Conservation (phyloP, 2,888 invertebrate genomes). For the Agrotis puta region DNA sequence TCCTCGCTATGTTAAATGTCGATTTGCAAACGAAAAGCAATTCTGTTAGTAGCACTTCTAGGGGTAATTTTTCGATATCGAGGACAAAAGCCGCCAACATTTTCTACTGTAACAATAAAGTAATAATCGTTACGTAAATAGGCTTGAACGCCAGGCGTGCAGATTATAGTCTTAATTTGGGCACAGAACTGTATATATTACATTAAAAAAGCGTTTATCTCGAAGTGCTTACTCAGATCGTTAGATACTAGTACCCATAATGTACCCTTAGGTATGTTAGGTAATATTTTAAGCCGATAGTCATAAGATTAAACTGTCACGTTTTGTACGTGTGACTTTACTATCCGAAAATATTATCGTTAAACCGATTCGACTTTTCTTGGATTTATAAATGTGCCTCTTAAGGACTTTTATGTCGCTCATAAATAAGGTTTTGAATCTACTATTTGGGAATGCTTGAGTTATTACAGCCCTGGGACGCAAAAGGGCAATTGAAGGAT, state of each 20-base stretch:
- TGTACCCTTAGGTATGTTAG: neutral
- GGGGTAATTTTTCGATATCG: neutral
- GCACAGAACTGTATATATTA: neutral
- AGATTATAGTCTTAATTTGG: neutral
- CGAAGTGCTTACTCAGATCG: neutral
- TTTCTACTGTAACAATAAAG: neutral
- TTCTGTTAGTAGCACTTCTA: too few species aligned
- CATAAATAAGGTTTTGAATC: too few species aligned
- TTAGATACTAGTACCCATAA: neutral
- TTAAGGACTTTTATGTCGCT: too few species aligned
- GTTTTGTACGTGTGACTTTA: slow-evolving; percentile 2
- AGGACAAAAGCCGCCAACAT: neutral
- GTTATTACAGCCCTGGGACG: too few species aligned
- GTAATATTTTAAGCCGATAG: slow-evolving; percentile 6
- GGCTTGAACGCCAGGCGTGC: neutral
- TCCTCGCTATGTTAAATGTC: too few species aligned
- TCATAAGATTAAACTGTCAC: slow-evolving; percentile 7
- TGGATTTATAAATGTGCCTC: neutral
- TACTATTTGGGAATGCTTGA: too few species aligned
- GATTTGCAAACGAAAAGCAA: too few species aligned
- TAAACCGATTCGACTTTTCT: neutral
- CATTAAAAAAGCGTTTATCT: slow-evolving; percentile 8
- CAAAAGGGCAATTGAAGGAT: too few species aligned
- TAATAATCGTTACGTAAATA: neutral
- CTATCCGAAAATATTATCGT: neutral